phyloP scores from a whole-genome alignment of 2,113 vertebrate genomes.

The Myrmecobius fasciatus region DNA sequence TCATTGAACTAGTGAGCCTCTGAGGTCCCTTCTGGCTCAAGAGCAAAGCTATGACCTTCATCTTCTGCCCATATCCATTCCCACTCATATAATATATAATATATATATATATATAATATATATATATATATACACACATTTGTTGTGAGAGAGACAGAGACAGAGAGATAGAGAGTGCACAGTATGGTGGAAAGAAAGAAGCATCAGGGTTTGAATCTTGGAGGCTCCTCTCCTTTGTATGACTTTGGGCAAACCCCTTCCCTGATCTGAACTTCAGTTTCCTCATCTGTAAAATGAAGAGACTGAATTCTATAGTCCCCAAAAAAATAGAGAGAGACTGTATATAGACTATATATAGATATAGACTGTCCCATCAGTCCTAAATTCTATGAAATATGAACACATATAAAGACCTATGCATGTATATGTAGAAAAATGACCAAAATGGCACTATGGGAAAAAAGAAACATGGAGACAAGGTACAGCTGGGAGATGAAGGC shows the following conservation, averaged over 20 bases:
- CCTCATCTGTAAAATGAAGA: background rate
- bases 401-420: background rate
- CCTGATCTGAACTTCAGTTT: background rate
- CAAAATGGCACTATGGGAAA: background rate
- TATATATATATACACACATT: no score
- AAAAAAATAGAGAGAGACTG: no score
- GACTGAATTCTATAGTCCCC: background rate
- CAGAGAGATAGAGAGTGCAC: no score
- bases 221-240: background rate
- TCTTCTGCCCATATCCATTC: background rate
- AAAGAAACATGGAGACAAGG: background rate
- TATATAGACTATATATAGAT: no score
- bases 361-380: background rate
- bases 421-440: background rate
- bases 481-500: conserved; percentile 9
- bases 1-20: background rate
- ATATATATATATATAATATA: no score
- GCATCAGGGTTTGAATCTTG: background rate
- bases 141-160: no score
- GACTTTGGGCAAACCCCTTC: background rate
- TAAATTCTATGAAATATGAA: background rate
- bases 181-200: background rate
- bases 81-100: no score
- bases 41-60: background rate
- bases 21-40: background rate